phyloP scores from a whole-genome alignment of 1,140 invertebrate genomes.

The Eupristina koningsbergeri region DNA sequence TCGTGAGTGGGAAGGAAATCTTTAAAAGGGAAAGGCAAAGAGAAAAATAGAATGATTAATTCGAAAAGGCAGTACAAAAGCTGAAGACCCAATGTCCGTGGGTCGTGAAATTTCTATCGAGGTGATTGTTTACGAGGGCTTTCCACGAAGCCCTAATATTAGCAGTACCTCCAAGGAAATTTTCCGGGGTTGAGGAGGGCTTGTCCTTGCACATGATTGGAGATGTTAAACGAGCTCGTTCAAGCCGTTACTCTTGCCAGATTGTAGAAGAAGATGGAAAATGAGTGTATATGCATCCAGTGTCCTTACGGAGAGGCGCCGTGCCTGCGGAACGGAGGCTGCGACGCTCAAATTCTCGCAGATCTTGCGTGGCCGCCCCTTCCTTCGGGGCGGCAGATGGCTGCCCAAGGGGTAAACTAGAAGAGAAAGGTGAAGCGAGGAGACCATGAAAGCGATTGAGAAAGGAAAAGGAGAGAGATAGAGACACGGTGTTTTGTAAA shows the following conservation, averaged over 20 bases:
- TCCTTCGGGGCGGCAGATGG: slow-evolving; percentile 69
- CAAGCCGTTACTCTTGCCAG: slow-evolving; percentile 59
- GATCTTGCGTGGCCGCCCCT: slow-evolving; percentile 62
- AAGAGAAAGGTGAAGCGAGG: slow-evolving; percentile 56
- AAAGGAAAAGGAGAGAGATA: slow-evolving; percentile 55
- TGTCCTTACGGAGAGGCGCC: background rate
- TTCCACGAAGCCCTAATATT: background rate
- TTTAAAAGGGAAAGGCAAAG: too few relatives aligned
- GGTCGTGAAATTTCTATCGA: background rate
- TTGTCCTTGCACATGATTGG: too few relatives aligned
- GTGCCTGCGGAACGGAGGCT: background rate
- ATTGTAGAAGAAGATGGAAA: background rate
- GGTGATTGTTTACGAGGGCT: background rate
- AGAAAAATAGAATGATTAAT: background rate
- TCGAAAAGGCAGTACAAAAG: background rate
- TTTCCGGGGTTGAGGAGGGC: too few relatives aligned
- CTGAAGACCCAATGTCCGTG: too few relatives aligned
- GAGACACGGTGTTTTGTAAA: slow-evolving; percentile 66
- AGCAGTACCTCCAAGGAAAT: too few relatives aligned
- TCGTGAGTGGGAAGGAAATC: too few relatives aligned
- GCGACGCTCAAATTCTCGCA: background rate
- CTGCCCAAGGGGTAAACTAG: slow-evolving; percentile 72
- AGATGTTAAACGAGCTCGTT: slow-evolving; percentile 7
- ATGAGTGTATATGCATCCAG: background rate
- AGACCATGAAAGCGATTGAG: slow-evolving; percentile 57